Evolutionary conservation across 2,888 invertebrate species (phyloP).

Genomic region (Sisyra nigra): DNA sequence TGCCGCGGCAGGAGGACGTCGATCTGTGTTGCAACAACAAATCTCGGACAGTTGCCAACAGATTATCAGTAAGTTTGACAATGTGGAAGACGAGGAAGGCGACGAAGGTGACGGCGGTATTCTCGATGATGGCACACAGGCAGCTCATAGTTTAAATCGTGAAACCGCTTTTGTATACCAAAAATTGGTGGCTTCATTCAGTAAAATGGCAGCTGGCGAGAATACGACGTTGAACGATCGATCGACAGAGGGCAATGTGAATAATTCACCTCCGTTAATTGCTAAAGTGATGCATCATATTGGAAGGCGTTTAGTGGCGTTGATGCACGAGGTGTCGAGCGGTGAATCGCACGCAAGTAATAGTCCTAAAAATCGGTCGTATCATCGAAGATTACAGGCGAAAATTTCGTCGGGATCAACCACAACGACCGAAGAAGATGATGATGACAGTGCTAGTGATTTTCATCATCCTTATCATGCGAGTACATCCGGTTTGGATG

Average conservation of each 20-base stretch:
- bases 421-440: constrained; percentile 52
- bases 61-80: constrained; percentile 74
- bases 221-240: constrained; percentile 23
- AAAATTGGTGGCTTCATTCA: constrained; percentile 69
- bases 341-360: constrained; percentile 42
- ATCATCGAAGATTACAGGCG: constrained; percentile 36
- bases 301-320: constrained; percentile 66
- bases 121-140: constrained; percentile 22
- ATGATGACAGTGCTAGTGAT: constrained; percentile 58
- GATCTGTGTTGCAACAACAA: constrained; percentile 62
- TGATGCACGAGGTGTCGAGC: constrained; percentile 85
- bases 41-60: constrained; percentile 79
- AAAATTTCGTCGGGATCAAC: constrained; percentile 40
- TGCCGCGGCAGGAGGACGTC: constrained; percentile 33
- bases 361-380: constrained; percentile 35
- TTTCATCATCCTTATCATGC: too few relatives aligned
- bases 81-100: constrained; percentile 38
- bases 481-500: constrained; percentile 21
- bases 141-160: constrained; percentile 33
- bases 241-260: constrained; percentile 31
- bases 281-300: constrained; percentile 89
- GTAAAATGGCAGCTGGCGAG: constrained; percentile 49
- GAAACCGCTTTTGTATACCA: constrained; percentile 81
- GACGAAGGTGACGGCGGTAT: constrained; percentile 33
- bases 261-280: constrained; percentile 66